Evolutionary conservation across 2,113 vertebrate genomes (phyloP).

Genomic region (Bolborhynchus lineola): DNA sequence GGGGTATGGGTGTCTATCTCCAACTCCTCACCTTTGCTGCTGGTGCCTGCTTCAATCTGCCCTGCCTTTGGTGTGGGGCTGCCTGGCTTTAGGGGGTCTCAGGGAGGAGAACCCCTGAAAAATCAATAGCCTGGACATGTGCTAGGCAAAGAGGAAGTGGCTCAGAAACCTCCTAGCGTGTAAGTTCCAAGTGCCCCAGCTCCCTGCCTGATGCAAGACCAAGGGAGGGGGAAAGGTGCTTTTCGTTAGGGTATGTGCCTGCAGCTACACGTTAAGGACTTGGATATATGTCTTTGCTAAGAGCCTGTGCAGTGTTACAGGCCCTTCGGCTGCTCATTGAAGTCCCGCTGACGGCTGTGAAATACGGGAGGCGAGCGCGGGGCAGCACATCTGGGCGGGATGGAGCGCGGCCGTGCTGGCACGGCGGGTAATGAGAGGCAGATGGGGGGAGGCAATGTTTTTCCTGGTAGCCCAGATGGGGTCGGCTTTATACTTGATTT

Average conservation of each 20-base stretch:
- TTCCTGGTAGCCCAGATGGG: constrained; percentile 49
- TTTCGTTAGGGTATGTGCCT: background rate
- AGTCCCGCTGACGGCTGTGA: constrained; percentile 36
- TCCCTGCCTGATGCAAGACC: background rate
- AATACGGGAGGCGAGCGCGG: background rate
- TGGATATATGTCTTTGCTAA: background rate
- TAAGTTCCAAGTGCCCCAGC: fast-evolving
- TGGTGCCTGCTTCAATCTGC: fast-evolving
- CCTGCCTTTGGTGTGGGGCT: background rate
- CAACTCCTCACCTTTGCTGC: background rate
- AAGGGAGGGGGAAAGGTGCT: background rate
- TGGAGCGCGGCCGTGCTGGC: background rate
- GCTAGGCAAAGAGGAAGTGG: background rate
- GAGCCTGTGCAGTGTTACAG: constrained; percentile 6
- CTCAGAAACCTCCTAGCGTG: background rate
- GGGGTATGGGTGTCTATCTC: background rate
- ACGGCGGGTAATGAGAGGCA: constrained; percentile 44
- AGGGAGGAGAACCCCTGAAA: background rate
- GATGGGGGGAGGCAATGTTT: constrained; percentile 42
- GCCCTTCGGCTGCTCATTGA: background rate
- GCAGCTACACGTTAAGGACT: background rate
- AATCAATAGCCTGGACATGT: background rate
- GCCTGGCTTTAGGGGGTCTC: background rate
- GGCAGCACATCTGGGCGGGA: constrained; percentile 32
- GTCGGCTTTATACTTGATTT: constrained; percentile 33